Evolutionary conservation across 2,888 invertebrate species (phyloP).

Genomic region (Sesia bembeciformis): DNA sequence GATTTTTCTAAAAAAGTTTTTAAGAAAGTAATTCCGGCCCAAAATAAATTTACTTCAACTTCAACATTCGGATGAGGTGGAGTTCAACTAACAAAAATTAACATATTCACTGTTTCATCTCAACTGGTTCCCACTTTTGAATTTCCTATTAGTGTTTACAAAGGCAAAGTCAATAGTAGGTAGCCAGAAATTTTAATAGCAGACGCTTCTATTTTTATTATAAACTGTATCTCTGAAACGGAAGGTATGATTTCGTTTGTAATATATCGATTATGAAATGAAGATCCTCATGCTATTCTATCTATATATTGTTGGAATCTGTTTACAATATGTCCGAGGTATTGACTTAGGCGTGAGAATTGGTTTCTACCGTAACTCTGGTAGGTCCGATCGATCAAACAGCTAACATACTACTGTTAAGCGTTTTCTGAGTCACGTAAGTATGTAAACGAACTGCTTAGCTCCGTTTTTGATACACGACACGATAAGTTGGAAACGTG

Average conservation of each 20-base stretch:
- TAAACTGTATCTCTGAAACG: conserved; percentile 12
- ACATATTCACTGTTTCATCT: conserved; percentile 69
- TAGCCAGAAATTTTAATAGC: conserved; percentile 44
- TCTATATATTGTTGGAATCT: conserved; percentile 24
- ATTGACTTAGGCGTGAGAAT: conserved; percentile 72
- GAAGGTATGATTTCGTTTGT: conserved; percentile 20
- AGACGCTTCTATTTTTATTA: conserved; percentile 12
- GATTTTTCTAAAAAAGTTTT: too few relatives aligned
- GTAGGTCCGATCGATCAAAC: conserved; percentile 61
- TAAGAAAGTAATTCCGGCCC: too few relatives aligned
- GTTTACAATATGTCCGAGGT: conserved; percentile 60
- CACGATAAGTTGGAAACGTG: too few relatives aligned
- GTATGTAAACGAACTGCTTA: conserved; percentile 1
- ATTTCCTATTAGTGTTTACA: conserved; percentile 71
- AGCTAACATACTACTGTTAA: conserved; percentile 55
- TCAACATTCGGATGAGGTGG: too few relatives aligned
- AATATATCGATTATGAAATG: conserved; percentile 33
- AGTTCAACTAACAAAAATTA: conserved; percentile 28
- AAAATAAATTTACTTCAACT: too few relatives aligned
- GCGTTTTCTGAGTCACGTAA: conserved; percentile 10
- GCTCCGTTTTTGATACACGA: not conserved
- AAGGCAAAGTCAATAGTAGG: conserved; percentile 65
- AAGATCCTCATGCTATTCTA: conserved; percentile 16
- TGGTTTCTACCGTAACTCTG: conserved; percentile 61
- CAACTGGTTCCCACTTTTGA: conserved; percentile 69